phyloP scores from a whole-genome alignment of 1,140 invertebrate genomes.

The Chelonus insularis region DNA sequence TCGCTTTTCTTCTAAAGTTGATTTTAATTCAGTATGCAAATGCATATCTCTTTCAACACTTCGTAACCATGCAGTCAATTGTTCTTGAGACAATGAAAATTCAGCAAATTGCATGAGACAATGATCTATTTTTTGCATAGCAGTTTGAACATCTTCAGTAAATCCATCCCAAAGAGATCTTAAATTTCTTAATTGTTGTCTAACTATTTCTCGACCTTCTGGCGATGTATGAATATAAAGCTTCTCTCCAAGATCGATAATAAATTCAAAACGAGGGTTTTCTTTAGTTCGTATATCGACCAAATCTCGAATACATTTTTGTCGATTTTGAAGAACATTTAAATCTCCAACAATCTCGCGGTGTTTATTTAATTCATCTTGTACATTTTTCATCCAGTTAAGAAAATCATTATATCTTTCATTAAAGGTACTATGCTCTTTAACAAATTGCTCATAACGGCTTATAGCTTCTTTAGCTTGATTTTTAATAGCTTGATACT shows the following conservation, averaged over 20 bases:
- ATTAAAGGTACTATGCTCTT: constrained; percentile 84
- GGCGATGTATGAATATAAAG: constrained; percentile 91
- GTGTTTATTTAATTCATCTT: constrained; percentile 74
- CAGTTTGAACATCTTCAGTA: constrained; percentile 78
- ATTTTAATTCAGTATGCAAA: constrained; percentile 86
- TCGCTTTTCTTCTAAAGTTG: constrained; percentile 89
- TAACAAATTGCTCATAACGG: constrained; percentile 80
- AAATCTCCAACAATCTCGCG: constrained; percentile 88
- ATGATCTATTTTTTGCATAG: constrained; percentile 81
- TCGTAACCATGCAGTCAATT: constrained; percentile 88
- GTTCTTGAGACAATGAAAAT: constrained; percentile 84
- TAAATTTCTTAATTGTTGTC: constrained; percentile 84
- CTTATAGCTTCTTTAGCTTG: constrained; percentile 77
- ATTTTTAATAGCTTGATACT: constrained; percentile 85
- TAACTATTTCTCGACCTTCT: constrained; percentile 87
- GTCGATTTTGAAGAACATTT: constrained; percentile 79
- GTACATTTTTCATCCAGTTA: constrained; percentile 72
- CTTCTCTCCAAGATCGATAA: constrained; percentile 88
- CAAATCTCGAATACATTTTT: constrained; percentile 81
- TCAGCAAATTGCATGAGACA: constrained; percentile 89
- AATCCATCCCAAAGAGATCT: constrained; percentile 86
- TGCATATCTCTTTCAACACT: constrained; percentile 91
- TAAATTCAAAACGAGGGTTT: constrained; percentile 79
- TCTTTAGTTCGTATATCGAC: constrained; percentile 80
- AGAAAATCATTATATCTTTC: constrained; percentile 75